Evolutionary conservation across 2,113 vertebrate genomes (phyloP).

Genomic region (Oplegnathus fasciatus): DNA sequence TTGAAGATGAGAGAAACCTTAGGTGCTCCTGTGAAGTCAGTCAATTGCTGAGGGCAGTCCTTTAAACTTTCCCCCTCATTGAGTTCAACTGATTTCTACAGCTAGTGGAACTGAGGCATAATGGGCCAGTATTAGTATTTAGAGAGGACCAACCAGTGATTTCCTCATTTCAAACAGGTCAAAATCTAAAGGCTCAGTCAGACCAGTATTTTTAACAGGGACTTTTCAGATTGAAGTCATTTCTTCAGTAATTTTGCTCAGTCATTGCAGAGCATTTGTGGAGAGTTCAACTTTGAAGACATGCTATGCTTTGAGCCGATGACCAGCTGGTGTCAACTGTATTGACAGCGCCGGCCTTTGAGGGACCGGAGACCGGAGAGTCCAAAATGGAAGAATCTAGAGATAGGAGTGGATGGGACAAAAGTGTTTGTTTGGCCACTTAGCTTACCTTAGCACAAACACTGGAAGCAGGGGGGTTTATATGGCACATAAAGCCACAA

Average conservation of each 20-base stretch:
- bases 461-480: neutral
- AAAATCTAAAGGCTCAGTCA: neutral
- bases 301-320: neutral
- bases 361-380: neutral
- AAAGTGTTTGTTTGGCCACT: neutral
- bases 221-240: neutral
- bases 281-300: neutral
- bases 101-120: neutral
- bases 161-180: constrained; percentile 39
- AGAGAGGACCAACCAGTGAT: constrained; percentile 1
- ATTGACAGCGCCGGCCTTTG: neutral
- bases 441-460: neutral
- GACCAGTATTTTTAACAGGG: neutral
- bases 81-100: constrained; percentile 35
- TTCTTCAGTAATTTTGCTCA: neutral
- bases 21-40: constrained; percentile 36
- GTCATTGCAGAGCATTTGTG: neutral
- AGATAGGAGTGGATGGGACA: too few relatives aligned
- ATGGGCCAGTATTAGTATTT: constrained; percentile 13
- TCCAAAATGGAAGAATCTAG: neutral
- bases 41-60: constrained; percentile 41
- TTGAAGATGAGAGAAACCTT: constrained; percentile 64
- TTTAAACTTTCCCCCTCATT: constrained; percentile 34
- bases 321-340: neutral
- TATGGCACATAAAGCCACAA: too few relatives aligned